These are phyloP conservation scores for Platanista minor DNA, from an alignment of 2,113 vertebrate species.

Conservation along the genomic window DNA sequence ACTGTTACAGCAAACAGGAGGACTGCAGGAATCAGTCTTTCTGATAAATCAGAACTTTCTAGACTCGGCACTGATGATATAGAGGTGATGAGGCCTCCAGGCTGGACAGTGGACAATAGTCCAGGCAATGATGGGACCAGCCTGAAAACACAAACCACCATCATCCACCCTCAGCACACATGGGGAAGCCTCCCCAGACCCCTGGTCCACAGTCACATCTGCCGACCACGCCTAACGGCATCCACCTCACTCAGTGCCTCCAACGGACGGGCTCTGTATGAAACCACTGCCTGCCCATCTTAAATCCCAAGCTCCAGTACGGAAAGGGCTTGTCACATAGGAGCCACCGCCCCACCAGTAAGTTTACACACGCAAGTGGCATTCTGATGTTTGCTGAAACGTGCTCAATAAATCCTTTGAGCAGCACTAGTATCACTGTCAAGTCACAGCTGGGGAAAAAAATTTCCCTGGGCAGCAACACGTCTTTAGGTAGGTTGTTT, in stretches of 20 bases:
- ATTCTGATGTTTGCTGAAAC: background rate
- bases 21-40: background rate
- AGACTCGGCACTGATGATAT: background rate
- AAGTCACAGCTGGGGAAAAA: background rate
- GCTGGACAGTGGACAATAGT: background rate
- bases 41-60: background rate
- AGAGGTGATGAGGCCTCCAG: background rate
- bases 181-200: background rate
- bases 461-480: background rate
- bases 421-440: fast-evolving
- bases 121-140: fast-evolving
- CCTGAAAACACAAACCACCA: background rate
- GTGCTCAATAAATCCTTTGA: background rate
- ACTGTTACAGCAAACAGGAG: background rate
- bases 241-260: background rate
- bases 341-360: background rate
- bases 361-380: fast-evolving
- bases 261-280: fast-evolving
- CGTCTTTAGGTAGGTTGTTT: background rate
- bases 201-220: fast-evolving
- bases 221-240: fast-evolving
- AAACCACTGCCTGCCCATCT: background rate
- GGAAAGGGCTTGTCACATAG: background rate
- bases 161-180: background rate
- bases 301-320: background rate